phyloP scores from a whole-genome alignment of 92 coral and sea anemone species.

The Anthopleura xanthogrammica region DNA sequence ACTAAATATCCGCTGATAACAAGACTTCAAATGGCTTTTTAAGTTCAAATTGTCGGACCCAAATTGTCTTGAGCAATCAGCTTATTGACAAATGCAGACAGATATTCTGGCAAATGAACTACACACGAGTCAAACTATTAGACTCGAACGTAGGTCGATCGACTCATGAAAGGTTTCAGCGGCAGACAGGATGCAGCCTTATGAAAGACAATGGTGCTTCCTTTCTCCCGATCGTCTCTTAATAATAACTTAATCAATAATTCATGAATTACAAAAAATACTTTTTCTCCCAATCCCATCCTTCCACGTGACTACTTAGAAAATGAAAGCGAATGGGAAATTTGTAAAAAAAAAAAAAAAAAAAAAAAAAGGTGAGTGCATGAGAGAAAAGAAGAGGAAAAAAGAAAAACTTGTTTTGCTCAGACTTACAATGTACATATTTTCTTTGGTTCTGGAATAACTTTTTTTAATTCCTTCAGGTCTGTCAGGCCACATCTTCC shows the following conservation, averaged over 20 bases:
- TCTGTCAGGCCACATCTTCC: slow-evolving; percentile 21
- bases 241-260: neutral
- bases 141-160: neutral
- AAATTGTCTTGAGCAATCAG: neutral
- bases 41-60: neutral
- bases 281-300: neutral
- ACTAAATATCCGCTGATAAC: neutral
- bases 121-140: neutral
- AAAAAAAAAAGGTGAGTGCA: neutral
- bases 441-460: neutral
- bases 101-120: neutral
- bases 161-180: neutral
- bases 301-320: too few relatives aligned
- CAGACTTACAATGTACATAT: slow-evolving; percentile 1
- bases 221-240: neutral
- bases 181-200: neutral
- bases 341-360: neutral
- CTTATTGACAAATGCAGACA: neutral
- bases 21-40: neutral
- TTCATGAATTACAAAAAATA: neutral
- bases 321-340: neutral
- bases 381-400: neutral
- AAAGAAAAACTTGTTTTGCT: too few relatives aligned
- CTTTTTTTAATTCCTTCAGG: neutral
- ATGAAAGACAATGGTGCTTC: neutral